phyloP scores from a whole-genome alignment of 2,797 vertebrate genomes.

The Yasuhikotakia modesta region DNA sequence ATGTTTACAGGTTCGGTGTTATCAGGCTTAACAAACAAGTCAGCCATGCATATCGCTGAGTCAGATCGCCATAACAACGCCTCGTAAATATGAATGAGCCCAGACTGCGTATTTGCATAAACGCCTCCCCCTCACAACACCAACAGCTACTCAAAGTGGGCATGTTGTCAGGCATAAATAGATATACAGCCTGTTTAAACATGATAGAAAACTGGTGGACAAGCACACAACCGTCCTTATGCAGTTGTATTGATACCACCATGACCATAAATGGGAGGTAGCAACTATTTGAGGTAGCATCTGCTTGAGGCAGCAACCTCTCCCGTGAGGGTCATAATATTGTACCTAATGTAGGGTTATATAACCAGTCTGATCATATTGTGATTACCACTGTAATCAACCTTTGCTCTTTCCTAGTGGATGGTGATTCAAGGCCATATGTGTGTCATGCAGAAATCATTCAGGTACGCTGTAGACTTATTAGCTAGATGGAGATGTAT shows the following conservation, averaged over 20 bases:
- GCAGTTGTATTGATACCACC: slow-evolving; percentile 21
- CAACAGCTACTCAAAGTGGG: not conserved
- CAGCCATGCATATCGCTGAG: slow-evolving; percentile 24
- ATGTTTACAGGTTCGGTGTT: slow-evolving; percentile 17
- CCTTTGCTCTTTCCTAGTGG: slow-evolving; percentile 13
- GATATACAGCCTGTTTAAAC: slow-evolving; percentile 20
- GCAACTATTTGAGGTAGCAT: too few relatives aligned
- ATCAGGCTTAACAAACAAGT: slow-evolving; percentile 9
- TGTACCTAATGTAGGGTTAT: not conserved
- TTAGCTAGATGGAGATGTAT: slow-evolving; percentile 14
- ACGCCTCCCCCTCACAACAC: slow-evolving; percentile 6
- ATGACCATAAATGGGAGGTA: slow-evolving; percentile 20
- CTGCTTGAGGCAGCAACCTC: slow-evolving; percentile 36
- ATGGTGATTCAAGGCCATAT: not conserved
- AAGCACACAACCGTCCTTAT: not conserved
- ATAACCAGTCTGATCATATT: slow-evolving; percentile 34
- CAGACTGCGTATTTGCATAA: slow-evolving; percentile 24
- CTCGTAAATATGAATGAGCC: slow-evolving; percentile 47
- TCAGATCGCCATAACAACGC: slow-evolving; percentile 40
- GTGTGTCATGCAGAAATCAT: slow-evolving; percentile 6
- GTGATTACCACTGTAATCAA: slow-evolving; percentile 37
- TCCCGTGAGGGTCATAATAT: slow-evolving; percentile 38
- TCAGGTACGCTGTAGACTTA: not conserved
- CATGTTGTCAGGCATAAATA: slow-evolving; percentile 22
- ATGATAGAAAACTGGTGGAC: not conserved